Percentiles rank a stretch among this genome's conserved stretches.
phyloP scores from a whole-genome alignment of 1,140 invertebrate species.

The Calycopis cecrops region DNA sequence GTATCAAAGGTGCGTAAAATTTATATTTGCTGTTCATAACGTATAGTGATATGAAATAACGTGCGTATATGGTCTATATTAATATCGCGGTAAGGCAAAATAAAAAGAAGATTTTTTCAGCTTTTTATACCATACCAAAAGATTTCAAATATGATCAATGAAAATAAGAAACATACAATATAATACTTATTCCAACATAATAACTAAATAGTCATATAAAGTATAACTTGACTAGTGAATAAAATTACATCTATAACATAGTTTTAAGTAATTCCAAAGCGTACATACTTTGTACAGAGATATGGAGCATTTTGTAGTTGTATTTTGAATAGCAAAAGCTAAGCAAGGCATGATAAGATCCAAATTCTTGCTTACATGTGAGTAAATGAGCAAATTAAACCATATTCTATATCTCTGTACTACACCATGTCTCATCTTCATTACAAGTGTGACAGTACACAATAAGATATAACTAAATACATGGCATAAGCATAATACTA shows the following conservation, averaged over 20 bases:
- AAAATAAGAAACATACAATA: conserved; percentile 26
- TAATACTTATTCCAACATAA: conserved; percentile 43
- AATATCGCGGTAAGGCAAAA: conserved; percentile 6
- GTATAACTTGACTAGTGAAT: conserved; percentile 65
- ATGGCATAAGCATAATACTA: background rate
- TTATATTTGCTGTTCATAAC: conserved; percentile 30
- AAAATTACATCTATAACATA: conserved; percentile 52
- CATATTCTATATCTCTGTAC: too few relatives aligned
- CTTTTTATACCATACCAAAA: conserved; percentile 2
- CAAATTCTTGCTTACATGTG: too few relatives aligned
- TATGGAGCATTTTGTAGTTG: background rate
- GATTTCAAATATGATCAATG: background rate
- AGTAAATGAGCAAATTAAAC: too few relatives aligned
- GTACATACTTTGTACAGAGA: conserved; percentile 29
- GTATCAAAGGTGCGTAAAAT: conserved; percentile 44
- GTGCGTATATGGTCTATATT: conserved; percentile 29
- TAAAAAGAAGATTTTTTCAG: background rate
- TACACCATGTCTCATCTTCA: too few relatives aligned
- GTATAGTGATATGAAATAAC: conserved; percentile 41
- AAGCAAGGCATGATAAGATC: too few relatives aligned
- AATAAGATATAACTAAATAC: too few relatives aligned
- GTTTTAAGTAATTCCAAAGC: conserved; percentile 57
- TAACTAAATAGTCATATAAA: conserved; percentile 50
- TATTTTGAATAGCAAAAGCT: too few relatives aligned
- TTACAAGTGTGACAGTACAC: too few relatives aligned